Evolutionary conservation across 37 sponge, comb jelly and placozoan genomes (phyloP).

Genomic region (Cladorhizidae sp.): DNA sequence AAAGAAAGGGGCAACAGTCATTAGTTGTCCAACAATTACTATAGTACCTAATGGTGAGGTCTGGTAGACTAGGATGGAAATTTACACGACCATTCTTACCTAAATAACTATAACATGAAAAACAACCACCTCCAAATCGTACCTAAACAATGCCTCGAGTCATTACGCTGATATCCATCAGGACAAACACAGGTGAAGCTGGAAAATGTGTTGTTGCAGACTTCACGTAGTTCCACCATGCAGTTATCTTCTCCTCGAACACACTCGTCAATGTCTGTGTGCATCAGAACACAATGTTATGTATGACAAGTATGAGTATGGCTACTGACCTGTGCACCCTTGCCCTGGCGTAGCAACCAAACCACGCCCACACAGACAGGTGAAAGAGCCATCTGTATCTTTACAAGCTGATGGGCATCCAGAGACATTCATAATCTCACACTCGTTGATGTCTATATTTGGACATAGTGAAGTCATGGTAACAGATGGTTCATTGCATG

Average conservation of each 20-base stretch:
- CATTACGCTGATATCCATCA: conserved; percentile 1
- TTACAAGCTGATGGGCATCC: not conserved
- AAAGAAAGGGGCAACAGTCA: not conserved
- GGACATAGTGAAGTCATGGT: too few species aligned
- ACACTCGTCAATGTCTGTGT: not conserved
- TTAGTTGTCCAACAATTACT: too few species aligned
- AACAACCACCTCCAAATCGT: too few species aligned
- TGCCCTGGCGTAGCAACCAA: not conserved
- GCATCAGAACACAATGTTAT: not conserved
- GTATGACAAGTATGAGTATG: not conserved
- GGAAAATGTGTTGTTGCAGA: not conserved
- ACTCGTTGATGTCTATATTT: conserved; percentile 15
- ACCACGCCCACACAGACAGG: not conserved
- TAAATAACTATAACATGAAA: not conserved
- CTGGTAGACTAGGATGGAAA: too few species aligned
- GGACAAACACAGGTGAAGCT: not conserved
- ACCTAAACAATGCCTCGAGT: not conserved
- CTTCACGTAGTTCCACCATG: not conserved
- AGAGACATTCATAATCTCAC: not conserved
- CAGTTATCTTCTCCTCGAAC: not conserved
- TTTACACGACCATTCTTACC: not conserved
- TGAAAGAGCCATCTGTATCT: not conserved
- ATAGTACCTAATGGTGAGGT: too few species aligned
- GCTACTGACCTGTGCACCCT: not conserved
- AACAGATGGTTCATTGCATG: too few species aligned